A percentile compares a stretch with the other conserved stretches of the same genome.
These are phyloP conservation scores for Lateolabrax maculatus DNA, from an alignment of 2,797 vertebrate species.

Conservation along the genomic window DNA sequence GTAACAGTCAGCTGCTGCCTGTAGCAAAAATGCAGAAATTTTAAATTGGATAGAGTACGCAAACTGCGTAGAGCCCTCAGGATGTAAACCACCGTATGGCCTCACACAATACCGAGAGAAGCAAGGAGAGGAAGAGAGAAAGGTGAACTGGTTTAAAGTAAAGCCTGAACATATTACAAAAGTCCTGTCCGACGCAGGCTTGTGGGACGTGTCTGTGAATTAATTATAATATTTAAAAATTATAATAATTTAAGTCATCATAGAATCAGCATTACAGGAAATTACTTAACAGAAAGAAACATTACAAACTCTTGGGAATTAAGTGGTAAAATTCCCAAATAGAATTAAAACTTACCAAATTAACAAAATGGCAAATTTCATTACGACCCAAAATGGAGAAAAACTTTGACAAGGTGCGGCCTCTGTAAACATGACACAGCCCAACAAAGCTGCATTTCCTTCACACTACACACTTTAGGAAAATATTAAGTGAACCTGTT, in stretches of 20 bases:
- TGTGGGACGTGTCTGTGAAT: not conserved
- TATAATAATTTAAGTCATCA: too few species aligned
- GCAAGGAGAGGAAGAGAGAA: not conserved
- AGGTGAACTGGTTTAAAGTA: not conserved
- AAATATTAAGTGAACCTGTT: constrained; percentile 11
- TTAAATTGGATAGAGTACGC: constrained; percentile 14
- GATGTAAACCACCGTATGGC: constrained; percentile 13
- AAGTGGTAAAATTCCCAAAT: not conserved
- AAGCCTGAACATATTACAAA: not conserved
- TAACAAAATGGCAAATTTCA: not conserved
- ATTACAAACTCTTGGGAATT: not conserved
- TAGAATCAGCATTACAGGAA: not conserved
- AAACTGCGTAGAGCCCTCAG: not conserved
- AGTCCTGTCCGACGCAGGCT: not conserved
- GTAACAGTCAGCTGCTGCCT: constrained; percentile 27
- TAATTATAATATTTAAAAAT: not conserved
- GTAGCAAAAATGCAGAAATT: not conserved
- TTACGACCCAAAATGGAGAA: not conserved
- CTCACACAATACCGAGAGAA: not conserved
- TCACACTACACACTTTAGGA: constrained; percentile 1
- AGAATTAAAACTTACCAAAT: not conserved
- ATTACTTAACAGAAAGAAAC: not conserved
- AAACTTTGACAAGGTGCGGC: not conserved
- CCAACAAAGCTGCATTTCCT: not conserved
- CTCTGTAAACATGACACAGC: not conserved